Percentiles rank a stretch among this genome's conserved stretches.
Conservation (phyloP, 2,113 vertebrate genomes). For the Dunckerocampus dactyliophorus region DNA sequence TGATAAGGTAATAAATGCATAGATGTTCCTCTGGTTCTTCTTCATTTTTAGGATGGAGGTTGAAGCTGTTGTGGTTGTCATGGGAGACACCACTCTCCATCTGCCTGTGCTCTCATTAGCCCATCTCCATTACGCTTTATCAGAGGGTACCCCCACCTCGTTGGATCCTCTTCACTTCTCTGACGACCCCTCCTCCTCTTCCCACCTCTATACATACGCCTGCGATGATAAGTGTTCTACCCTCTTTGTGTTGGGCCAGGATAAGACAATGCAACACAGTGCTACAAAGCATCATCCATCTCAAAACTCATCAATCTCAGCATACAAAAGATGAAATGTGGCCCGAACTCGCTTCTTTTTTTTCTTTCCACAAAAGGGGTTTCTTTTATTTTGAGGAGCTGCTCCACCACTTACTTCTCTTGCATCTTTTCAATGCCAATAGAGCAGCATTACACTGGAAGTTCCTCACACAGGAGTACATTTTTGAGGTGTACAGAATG, state of each 20-base stretch:
- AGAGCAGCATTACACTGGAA: slow-evolving; percentile 14
- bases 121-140: slow-evolving; percentile 67
- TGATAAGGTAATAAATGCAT: not conserved
- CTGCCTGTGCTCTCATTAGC: slow-evolving; percentile 67
- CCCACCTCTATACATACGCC: slow-evolving; percentile 65
- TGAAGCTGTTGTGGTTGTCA: slow-evolving; percentile 44
- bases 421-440: slow-evolving; percentile 26
- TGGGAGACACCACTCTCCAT: slow-evolving; percentile 64
- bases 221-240: slow-evolving; percentile 73
- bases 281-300: slow-evolving; percentile 76
- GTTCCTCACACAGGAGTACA: not conserved
- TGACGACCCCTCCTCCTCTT: slow-evolving; percentile 54
- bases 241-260: slow-evolving; percentile 58
- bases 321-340: slow-evolving; percentile 76
- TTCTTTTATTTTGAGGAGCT: slow-evolving; percentile 48
- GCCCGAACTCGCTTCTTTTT: slow-evolving; percentile 39
- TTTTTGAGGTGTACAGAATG: too few relatives aligned
- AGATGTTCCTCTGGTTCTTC: slow-evolving; percentile 8
- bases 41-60: slow-evolving; percentile 44
- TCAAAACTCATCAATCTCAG: slow-evolving; percentile 71
- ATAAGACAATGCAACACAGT: slow-evolving; percentile 73
- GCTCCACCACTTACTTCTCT: slow-evolving; percentile 31
- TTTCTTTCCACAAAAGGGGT: slow-evolving; percentile 30
- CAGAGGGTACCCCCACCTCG: slow-evolving; percentile 44
- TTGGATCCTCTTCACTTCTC: slow-evolving; percentile 51